phyloP scores from a whole-genome alignment of 2,113 vertebrate species.

The Dendropsophus ebraccatus region DNA sequence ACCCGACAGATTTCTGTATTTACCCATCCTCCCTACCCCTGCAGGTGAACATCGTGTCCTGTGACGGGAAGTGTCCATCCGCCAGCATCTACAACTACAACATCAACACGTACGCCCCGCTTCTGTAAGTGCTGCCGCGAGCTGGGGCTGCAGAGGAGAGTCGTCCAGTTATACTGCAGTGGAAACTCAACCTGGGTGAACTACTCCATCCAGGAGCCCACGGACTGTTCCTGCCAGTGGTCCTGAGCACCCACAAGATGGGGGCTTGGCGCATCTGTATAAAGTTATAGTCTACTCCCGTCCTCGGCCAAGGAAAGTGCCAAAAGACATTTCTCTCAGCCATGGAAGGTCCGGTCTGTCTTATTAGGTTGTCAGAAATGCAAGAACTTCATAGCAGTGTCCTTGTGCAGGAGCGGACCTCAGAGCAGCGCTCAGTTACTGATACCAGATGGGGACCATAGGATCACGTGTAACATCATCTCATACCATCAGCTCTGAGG shows the following conservation, averaged over 20 bases:
- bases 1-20: too few species aligned
- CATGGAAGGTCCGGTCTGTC: background rate
- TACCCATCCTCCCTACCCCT: background rate
- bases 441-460: too few species aligned
- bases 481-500: too few species aligned
- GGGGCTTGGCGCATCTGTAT: background rate
- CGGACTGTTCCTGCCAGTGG: slow-evolving; percentile 97
- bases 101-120: slow-evolving; percentile 93
- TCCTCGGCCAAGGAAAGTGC: background rate
- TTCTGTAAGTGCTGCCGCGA: slow-evolving; percentile 98
- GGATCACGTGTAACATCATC: too few species aligned
- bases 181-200: slow-evolving; percentile 93
- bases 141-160: slow-evolving; percentile 88
- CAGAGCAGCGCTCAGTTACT: background rate
- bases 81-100: slow-evolving; percentile 99
- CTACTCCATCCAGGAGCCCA: slow-evolving; percentile 95
- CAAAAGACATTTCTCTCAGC: background rate
- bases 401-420: background rate
- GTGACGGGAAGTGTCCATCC: slow-evolving; percentile 94
- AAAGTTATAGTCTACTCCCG: background rate
- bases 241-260: slow-evolving; percentile 72
- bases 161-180: slow-evolving; percentile 91
- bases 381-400: background rate
- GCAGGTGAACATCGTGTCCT: slow-evolving; percentile 96
- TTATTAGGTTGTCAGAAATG: background rate